Evolutionary conservation across 2,797 vertebrate genomes (phyloP).

Genomic region (Pelodytes ibericus): DNA sequence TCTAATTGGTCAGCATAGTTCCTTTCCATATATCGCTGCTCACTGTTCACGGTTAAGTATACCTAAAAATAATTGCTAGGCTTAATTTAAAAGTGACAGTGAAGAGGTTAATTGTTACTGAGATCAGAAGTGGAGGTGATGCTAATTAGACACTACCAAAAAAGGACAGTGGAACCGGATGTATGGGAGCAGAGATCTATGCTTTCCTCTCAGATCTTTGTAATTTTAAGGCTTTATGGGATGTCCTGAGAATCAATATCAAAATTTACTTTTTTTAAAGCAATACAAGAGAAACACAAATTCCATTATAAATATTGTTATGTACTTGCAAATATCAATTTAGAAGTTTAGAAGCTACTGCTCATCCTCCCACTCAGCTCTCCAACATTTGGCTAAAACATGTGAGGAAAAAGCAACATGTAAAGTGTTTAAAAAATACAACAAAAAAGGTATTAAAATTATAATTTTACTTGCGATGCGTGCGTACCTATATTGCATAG

Average conservation of each 20-base stretch:
- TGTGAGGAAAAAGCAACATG: too few relatives aligned
- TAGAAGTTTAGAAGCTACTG: too few relatives aligned
- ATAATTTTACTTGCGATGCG: too few relatives aligned
- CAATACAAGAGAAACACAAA: too few relatives aligned
- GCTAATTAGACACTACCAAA: not conserved
- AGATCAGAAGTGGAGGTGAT: not conserved
- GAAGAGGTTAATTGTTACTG: constrained; percentile 8
- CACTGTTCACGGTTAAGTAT: not conserved
- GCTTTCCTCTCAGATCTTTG: not conserved
- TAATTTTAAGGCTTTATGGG: not conserved
- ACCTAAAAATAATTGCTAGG: not conserved
- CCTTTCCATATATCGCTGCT: not conserved
- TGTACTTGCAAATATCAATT: too few relatives aligned
- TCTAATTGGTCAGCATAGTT: not conserved
- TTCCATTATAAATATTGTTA: too few relatives aligned
- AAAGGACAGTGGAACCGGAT: not conserved
- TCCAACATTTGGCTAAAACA: too few relatives aligned
- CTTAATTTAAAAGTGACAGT: constrained; percentile 4
- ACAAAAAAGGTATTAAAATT: too few relatives aligned
- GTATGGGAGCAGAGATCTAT: not conserved
- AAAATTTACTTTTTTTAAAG: too few relatives aligned
- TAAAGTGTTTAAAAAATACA: too few relatives aligned
- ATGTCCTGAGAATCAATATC: not conserved
- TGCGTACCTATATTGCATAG: too few relatives aligned
- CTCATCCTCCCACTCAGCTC: too few relatives aligned